Percentiles rank a stretch among this genome's conserved stretches.
Evolutionary conservation across 2,797 vertebrate genomes (phyloP).

Genomic region (Nasua narica): DNA sequence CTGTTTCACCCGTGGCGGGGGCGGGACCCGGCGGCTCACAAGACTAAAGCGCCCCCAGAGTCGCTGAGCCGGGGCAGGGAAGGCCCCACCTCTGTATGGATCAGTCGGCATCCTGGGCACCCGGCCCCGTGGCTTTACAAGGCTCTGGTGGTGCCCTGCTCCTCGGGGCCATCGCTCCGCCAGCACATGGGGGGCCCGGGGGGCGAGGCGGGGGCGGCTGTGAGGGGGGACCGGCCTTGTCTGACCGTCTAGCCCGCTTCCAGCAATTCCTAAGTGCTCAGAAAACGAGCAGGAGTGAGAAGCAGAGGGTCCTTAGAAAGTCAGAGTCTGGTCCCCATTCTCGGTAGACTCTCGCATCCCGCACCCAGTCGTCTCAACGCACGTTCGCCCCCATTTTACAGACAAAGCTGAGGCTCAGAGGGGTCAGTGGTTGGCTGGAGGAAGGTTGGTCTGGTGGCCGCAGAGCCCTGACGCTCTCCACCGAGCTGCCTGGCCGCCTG

Average conservation of each 20-base stretch:
- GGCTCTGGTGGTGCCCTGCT: neutral
- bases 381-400: neutral
- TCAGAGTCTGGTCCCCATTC: neutral
- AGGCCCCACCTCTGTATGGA: neutral
- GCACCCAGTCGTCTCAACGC: neutral
- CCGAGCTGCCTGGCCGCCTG: neutral
- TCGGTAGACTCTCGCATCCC: neutral
- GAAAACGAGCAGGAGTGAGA: neutral
- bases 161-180: neutral
- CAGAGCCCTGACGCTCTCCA: neutral
- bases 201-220: neutral
- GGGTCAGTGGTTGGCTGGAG: neutral
- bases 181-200: neutral
- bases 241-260: neutral
- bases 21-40: neutral
- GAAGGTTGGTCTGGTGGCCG: neutral
- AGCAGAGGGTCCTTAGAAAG: neutral
- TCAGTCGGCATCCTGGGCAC: too few species aligned
- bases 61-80: neutral
- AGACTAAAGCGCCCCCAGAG: neutral
- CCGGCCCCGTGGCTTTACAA: rapidly evolving
- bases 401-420: neutral
- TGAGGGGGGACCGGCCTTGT: too few species aligned
- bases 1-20: neutral
- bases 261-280: neutral